Evolutionary conservation across 2,888 invertebrate species (phyloP).

Genomic region (Siphlonurus alternatus): DNA sequence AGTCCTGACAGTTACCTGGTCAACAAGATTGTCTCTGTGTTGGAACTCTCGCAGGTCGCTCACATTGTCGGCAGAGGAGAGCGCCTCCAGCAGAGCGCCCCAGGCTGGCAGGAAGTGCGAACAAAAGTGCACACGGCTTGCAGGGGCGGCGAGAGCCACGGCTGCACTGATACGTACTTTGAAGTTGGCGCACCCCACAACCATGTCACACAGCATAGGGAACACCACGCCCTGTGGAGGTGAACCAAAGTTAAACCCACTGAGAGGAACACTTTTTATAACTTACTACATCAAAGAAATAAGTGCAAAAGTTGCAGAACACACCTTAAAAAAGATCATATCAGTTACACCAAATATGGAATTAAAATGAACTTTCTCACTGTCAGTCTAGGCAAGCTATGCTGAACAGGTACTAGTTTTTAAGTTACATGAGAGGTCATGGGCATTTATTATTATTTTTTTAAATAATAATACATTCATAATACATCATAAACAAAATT

Average conservation of each 20-base stretch:
- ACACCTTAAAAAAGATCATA: not conserved
- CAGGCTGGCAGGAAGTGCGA: conserved; percentile 43
- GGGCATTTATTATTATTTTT: no score
- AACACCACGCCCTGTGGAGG: conserved; percentile 41
- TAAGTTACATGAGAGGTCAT: no score
- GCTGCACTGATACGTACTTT: conserved; percentile 84
- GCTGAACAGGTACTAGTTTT: no score
- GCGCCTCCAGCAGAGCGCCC: conserved; percentile 50
- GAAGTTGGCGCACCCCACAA: conserved; percentile 60
- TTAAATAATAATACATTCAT: no score
- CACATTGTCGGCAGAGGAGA: conserved; percentile 60
- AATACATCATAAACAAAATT: no score
- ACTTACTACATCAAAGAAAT: not conserved
- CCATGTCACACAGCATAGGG: conserved; percentile 41
- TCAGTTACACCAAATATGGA: not conserved
- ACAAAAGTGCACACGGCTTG: conserved; percentile 41
- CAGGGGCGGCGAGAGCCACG: conserved; percentile 43
- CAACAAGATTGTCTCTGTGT: conserved; percentile 69
- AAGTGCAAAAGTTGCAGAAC: not conserved
- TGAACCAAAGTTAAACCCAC: no score
- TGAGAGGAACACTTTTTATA: no score
- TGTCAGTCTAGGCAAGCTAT: no score
- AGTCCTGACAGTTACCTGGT: conserved; percentile 48
- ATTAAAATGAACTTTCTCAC: no score
- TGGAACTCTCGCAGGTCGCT: conserved; percentile 71